A percentile compares a stretch with the other conserved stretches of the same genome.
These are phyloP conservation scores for Drosophila austrosaltans DNA, from an alignment of 2,888 invertebrate species.

Conservation along the genomic window DNA sequence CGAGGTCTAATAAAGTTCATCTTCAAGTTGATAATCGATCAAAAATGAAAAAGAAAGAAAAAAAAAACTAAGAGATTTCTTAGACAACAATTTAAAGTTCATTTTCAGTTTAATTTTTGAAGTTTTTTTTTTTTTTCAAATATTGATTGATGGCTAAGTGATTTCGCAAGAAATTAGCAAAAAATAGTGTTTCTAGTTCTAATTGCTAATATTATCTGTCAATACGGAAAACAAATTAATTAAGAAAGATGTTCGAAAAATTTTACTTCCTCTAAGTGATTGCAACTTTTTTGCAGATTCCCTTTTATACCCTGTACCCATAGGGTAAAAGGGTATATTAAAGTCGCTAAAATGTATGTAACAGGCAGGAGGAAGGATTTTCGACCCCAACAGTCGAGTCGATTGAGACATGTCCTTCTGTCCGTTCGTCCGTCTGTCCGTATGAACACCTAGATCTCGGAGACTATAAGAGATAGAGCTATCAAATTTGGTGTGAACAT, in stretches of 20 bases:
- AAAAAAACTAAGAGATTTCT: conserved; percentile 20
- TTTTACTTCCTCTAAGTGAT: background rate
- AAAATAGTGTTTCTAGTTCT: conserved; percentile 2
- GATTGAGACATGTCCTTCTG: too few relatives aligned
- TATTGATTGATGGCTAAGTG: background rate
- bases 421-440: too few relatives aligned
- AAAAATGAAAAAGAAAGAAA: background rate
- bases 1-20: conserved; percentile 43
- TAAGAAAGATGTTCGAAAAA: conserved; percentile 5
- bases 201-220: conserved; percentile 3
- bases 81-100: conserved; percentile 32
- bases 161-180: conserved; percentile 8
- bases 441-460: too few relatives aligned
- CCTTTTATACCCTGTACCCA: too few relatives aligned
- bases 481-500: too few relatives aligned
- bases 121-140: background rate
- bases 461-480: too few relatives aligned
- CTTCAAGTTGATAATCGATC: conserved; percentile 17
- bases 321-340: too few relatives aligned
- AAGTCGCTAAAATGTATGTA: too few relatives aligned
- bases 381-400: too few relatives aligned
- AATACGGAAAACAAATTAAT: conserved; percentile 12
- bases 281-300: background rate
- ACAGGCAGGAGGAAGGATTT: too few relatives aligned
- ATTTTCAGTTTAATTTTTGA: background rate